These are phyloP conservation scores for Sipha flava DNA, from an alignment of 1,140 invertebrate genomes.

Conservation along the genomic window DNA sequence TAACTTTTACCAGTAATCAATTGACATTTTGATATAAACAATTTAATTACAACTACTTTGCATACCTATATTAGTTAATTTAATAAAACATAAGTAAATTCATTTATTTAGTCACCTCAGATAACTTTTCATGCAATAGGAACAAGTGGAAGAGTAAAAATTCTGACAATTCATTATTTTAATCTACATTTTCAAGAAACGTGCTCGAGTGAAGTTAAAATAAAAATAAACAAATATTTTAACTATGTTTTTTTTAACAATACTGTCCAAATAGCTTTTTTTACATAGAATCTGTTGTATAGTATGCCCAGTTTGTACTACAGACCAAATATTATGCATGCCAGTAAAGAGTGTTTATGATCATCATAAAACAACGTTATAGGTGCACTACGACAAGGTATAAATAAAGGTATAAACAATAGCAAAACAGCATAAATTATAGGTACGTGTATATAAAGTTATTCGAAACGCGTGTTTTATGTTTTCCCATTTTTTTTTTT, in stretches of 20 bases:
- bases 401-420: conserved; percentile 5
- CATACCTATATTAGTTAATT: too few relatives aligned
- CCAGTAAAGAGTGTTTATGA: conserved; percentile 12
- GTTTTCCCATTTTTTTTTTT: not conserved
- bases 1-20: too few relatives aligned
- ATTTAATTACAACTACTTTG: too few relatives aligned
- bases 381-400: not conserved
- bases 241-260: not conserved
- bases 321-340: not conserved
- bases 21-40: too few relatives aligned
- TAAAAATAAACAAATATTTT: not conserved
- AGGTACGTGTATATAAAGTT: not conserved
- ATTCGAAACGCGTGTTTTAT: not conserved
- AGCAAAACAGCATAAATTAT: not conserved
- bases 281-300: not conserved
- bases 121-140: too few relatives aligned
- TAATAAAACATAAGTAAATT: too few relatives aligned
- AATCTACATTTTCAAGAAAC: not conserved
- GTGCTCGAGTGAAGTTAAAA: not conserved
- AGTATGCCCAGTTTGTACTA: not conserved
- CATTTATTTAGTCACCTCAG: too few relatives aligned
- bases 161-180: too few relatives aligned
- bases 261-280: not conserved
- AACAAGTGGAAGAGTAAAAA: too few relatives aligned
- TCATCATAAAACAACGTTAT: not conserved